These are phyloP conservation scores for Limnephilus auricula DNA, from an alignment of 2,888 invertebrate genomes.

Conservation along the genomic window DNA sequence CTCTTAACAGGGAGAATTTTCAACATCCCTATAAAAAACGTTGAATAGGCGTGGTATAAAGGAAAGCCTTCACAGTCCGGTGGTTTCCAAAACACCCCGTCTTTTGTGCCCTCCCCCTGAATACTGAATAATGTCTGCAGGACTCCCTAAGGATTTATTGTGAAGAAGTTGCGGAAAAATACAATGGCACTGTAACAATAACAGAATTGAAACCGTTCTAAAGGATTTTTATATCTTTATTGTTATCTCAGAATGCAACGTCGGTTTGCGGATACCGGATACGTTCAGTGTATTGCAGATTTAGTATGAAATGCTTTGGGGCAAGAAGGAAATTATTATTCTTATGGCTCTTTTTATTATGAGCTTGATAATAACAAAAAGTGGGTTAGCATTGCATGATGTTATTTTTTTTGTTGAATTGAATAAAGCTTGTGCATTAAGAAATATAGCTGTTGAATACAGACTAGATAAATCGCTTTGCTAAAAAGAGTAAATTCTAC, in stretches of 20 bases:
- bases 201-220: conserved; percentile 34
- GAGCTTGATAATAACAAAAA: neutral
- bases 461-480: too few species aligned
- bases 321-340: neutral
- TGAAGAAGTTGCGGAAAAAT: conserved; percentile 36
- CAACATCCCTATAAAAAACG: neutral
- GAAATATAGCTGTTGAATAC: neutral
- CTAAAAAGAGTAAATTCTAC: too few species aligned
- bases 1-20: neutral
- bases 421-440: neutral
- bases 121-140: conserved; percentile 17
- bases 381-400: neutral
- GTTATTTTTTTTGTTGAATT: neutral
- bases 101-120: conserved; percentile 3
- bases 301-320: neutral
- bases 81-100: conserved; percentile 25
- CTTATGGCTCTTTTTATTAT: too few species aligned
- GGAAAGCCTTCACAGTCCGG: conserved; percentile 24
- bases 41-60: conserved; percentile 4
- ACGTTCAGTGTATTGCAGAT: neutral
- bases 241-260: conserved; percentile 23
- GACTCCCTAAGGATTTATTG: conserved; percentile 33
- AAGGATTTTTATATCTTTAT: conserved; percentile 26
- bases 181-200: conserved; percentile 38
- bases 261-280: neutral